Evolutionary conservation across 2,888 invertebrate genomes (phyloP), one percentile per base, ranked within the genome.

Genomic region (Thera obeliscata): DNA sequence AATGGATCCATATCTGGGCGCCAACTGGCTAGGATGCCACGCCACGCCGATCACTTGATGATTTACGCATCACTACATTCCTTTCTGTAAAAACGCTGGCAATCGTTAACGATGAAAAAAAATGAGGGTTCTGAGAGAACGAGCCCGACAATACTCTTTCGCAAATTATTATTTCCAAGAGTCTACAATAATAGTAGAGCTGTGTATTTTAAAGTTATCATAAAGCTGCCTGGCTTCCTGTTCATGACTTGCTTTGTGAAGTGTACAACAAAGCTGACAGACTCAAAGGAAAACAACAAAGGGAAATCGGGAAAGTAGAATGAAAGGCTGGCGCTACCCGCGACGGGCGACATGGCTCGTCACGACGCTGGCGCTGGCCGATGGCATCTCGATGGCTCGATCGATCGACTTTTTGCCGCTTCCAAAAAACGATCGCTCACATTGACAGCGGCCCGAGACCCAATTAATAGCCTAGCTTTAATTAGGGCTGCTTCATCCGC

Each of bases 401-500:
- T 52, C 68, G 67, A 73, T 72, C 69, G 61, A 66, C 64, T 76
- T 73, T 72, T 76, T 77, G 76, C 46, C 58, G 54, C 35, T 46
- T 65, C 66, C 66, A 62, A 55, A 66, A 67, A 62, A 56, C 66
- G 62, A 66, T 64, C 66, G 61, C 70, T 66, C 69, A 68, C 66
- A 50, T 67, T 43, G 70, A 64, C 70, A 61, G 66, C 70, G 64
- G 66, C 57, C 52, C 70, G 69, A 74, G 70, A 64, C 68, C 76
- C 76, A 76, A 78, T 80, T 76, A 77, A 74, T 76, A 75, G 74
- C 56, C 58, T 49, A 56, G 50, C 57, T 63, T 66, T 49, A 58
- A 63, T 58, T 63, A 63, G 70, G 67, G 63, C 67, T 64, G 62
- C 61, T 46, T 11, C 61, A 58, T 56, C 57, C 68, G 61, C 68